Evolutionary conservation across 2,797 vertebrate genomes (phyloP), one percentile per base, ranked within the genome.

Genomic region (Allobates femoralis): DNA sequence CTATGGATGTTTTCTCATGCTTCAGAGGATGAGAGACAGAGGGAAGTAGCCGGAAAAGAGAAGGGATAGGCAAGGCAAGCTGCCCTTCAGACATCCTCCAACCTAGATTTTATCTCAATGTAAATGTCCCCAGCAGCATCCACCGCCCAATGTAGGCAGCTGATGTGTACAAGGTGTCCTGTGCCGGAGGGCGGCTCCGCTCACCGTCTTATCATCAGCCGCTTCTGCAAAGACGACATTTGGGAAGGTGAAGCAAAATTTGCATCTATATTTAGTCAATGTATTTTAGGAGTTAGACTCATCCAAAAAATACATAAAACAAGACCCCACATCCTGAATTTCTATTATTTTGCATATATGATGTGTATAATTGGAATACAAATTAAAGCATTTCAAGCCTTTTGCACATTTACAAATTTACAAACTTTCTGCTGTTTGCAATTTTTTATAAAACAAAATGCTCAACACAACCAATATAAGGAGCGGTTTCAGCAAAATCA

Each of bases 31-130:
- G 71, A 76, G 55, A 30, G 56, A 58, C 30, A 32, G 16, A 34
- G 23, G 37, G 37, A 55, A 18, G 64, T 32, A 50, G 37, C 18
- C 3, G 71, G 12, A 19, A 60, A 71, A 30, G 64, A 32, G 15
- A 19, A 55, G 0, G 7, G 41, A 11, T 46, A 46, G 55, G 26
- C 32, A 50, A 66, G 64, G 16, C 32, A 66, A 84, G 82, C 32
- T 26, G 66, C 82, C 69, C 82, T 84, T 84, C 82, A 84, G 82
- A 84, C 73, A 84, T 60, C 82, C 73, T 64, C 34, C 73, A 84
- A 84, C 58, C 82, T 84, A 62, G 34, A 76, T 84, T 53, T 5
- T 37, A 28, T 83, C 15, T 46, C 16, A 74, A 8, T 34, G 73
- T 28, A 84, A 69, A 66, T 16, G 51, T 58, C 41, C 78, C 28